These are phyloP conservation scores for Geococcyx californianus DNA, from an alignment of 2,113 vertebrate genomes.

Conservation along the genomic window DNA sequence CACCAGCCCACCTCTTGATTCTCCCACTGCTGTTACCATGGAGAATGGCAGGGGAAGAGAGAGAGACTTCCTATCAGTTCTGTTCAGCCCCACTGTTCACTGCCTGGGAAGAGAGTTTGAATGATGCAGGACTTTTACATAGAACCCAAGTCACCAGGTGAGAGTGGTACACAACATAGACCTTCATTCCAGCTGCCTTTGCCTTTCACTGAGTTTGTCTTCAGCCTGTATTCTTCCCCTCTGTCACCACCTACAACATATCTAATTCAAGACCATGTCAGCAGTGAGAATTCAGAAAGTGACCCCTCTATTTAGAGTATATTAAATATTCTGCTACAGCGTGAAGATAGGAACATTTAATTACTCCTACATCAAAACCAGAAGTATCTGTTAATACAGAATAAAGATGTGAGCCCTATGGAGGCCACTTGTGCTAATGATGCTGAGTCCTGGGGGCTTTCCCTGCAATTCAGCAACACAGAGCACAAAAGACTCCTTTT, in stretches of 20 bases:
- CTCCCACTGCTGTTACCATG: neutral
- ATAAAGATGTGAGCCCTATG: neutral
- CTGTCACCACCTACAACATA: rapidly evolving
- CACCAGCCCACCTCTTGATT: neutral
- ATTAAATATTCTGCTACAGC: neutral
- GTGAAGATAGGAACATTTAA: neutral
- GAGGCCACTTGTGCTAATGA: neutral
- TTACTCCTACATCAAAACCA: neutral
- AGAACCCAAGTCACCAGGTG: neutral
- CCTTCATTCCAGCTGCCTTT: neutral
- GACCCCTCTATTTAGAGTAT: neutral
- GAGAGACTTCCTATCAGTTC: neutral
- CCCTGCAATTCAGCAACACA: neutral
- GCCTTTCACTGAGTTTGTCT: neutral
- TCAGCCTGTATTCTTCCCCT: neutral
- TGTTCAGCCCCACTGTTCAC: neutral
- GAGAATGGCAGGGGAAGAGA: neutral
- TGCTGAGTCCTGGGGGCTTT: neutral
- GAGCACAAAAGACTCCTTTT: neutral
- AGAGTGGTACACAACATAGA: neutral
- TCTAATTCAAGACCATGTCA: neutral
- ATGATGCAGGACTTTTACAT: neutral
- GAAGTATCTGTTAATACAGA: neutral
- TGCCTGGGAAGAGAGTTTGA: neutral
- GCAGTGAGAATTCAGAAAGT: neutral